phyloP scores from a whole-genome alignment of 2,113 vertebrate genomes.

The Pluvialis apricaria region DNA sequence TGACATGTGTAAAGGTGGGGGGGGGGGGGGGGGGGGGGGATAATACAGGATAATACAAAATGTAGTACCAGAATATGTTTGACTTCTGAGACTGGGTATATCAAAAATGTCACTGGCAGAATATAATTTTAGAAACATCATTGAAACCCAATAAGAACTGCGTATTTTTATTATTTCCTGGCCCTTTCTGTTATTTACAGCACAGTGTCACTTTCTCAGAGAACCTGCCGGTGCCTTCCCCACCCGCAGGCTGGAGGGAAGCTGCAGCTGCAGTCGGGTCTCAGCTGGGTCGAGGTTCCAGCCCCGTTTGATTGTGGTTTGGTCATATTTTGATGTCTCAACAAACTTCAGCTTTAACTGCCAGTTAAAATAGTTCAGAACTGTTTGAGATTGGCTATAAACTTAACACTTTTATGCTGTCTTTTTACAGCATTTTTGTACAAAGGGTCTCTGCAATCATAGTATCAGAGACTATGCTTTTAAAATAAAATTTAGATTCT shows the following conservation, averaged over 20 bases:
- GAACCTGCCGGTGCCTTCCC: not conserved
- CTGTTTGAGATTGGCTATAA: not conserved
- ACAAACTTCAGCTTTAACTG: not conserved
- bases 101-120: not conserved
- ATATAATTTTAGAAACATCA: too few relatives aligned
- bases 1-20: too few relatives aligned
- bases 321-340: rapidly evolving
- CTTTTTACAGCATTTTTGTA: not conserved
- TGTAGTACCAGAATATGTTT: not conserved
- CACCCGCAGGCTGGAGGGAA: too few relatives aligned
- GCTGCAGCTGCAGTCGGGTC: not conserved
- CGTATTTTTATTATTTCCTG: too few relatives aligned
- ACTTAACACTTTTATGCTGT: too few relatives aligned
- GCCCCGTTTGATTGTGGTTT: rapidly evolving
- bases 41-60: too few relatives aligned
- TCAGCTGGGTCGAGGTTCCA: too few relatives aligned
- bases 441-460: not conserved
- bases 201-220: too few relatives aligned
- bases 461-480: not conserved
- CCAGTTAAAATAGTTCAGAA: rapidly evolving
- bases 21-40: too few relatives aligned
- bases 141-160: not conserved
- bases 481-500: not conserved
- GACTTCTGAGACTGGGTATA: not conserved
- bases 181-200: not conserved